A percentile compares a stretch with the other conserved stretches of the same genome.
Evolutionary conservation across 2,888 invertebrate genomes (phyloP).

Genomic region (Phalangium opilio): DNA sequence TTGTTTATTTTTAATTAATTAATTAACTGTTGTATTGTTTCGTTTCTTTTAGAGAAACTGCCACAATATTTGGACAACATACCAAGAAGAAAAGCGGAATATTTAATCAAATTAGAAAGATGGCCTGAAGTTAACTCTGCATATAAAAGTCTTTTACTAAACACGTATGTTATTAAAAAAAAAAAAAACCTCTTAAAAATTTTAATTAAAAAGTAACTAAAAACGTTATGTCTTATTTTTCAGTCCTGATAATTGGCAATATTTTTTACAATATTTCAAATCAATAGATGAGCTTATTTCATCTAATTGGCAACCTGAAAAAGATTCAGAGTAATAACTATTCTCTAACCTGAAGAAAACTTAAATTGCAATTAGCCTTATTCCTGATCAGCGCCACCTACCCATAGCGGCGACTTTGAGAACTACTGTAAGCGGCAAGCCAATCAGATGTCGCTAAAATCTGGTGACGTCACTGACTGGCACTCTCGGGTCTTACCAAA

Average conservation of each 20-base stretch:
- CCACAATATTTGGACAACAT: slow-evolving; percentile 45
- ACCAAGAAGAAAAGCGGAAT: slow-evolving; percentile 52
- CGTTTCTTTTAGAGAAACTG: slow-evolving; percentile 27
- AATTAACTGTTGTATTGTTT: background rate
- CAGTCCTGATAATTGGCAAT: slow-evolving; percentile 55
- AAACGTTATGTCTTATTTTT: slow-evolving; percentile 19
- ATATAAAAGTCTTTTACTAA: slow-evolving; percentile 53
- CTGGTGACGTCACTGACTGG: too few relatives aligned
- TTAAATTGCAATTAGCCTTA: background rate
- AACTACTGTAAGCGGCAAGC: too few relatives aligned
- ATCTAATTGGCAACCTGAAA: slow-evolving; percentile 25
- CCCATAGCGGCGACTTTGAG: too few relatives aligned
- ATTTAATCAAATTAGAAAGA: slow-evolving; percentile 51
- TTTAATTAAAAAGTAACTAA: background rate
- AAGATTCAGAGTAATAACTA: slow-evolving; percentile 21
- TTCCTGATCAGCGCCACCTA: too few relatives aligned
- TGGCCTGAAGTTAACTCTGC: slow-evolving; percentile 59
- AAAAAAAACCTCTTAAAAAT: too few relatives aligned
- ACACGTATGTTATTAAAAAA: slow-evolving; percentile 41
- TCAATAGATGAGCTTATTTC: slow-evolving; percentile 48
- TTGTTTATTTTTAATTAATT: background rate
- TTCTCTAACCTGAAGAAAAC: background rate
- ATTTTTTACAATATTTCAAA: slow-evolving; percentile 49
- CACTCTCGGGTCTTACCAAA: too few relatives aligned
- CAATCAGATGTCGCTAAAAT: too few relatives aligned